phyloP scores from a whole-genome alignment of 2,888 invertebrate species.

The Oconnorella tubifera region DNA sequence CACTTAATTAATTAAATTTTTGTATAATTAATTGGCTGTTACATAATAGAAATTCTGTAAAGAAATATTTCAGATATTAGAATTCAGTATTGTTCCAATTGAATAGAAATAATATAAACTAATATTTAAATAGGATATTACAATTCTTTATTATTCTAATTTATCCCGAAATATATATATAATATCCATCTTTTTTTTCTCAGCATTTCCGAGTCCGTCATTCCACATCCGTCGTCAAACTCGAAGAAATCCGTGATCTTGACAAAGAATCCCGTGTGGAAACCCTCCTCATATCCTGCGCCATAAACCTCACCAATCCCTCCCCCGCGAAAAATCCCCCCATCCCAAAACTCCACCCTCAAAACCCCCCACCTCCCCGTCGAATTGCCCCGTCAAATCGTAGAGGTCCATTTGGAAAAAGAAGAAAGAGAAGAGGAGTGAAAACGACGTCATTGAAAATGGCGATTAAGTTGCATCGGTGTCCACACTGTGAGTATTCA shows the following conservation, averaged over 20 bases:
- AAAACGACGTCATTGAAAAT: neutral
- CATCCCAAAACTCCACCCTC: neutral
- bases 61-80: too few relatives aligned
- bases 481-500: conserved; percentile 25
- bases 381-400: neutral
- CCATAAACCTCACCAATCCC: conserved; percentile 5
- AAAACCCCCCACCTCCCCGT: neutral
- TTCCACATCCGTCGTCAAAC: conserved; percentile 8
- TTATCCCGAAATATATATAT: too few relatives aligned
- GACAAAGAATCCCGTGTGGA: conserved; percentile 22
- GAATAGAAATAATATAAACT: too few relatives aligned
- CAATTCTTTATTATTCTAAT: too few relatives aligned
- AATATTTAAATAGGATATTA: too few relatives aligned
- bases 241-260: conserved; percentile 17
- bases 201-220: conserved; percentile 28
- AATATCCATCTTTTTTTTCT: too few relatives aligned
- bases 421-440: neutral
- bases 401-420: neutral
- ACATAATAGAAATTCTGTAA: too few relatives aligned
- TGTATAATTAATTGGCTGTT: too few relatives aligned
- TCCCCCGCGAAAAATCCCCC: neutral
- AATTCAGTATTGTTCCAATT: too few relatives aligned
- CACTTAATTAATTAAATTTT: too few relatives aligned
- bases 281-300: conserved; percentile 20
- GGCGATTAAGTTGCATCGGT: conserved; percentile 17